These are phyloP conservation scores for Cydia fagiglandana DNA, from an alignment of 1,140 invertebrate genomes.

Conservation along the genomic window DNA sequence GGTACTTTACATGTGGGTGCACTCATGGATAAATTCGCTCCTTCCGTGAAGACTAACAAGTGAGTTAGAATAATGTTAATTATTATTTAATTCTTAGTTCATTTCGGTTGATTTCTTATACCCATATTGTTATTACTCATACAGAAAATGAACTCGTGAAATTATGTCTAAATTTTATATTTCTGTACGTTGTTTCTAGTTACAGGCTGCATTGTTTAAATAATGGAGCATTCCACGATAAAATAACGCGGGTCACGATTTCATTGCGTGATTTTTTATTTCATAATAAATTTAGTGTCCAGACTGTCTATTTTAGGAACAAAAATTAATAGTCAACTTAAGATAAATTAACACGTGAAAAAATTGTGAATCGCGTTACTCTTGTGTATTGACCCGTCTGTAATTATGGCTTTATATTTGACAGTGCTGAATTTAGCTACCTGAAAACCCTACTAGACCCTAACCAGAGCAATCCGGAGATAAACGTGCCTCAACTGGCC, in stretches of 20 bases:
- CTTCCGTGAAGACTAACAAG: constrained; percentile 71
- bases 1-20: constrained; percentile 61
- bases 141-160: too few species aligned
- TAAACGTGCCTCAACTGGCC: constrained; percentile 60
- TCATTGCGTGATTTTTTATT: too few species aligned
- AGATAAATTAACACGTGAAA: too few species aligned
- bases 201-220: neutral
- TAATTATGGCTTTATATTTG: constrained; percentile 32
- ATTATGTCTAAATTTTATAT: neutral
- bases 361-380: too few species aligned
- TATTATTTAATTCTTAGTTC: neutral
- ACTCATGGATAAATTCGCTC: constrained; percentile 70
- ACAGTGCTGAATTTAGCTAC: constrained; percentile 61
- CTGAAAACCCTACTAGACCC: constrained; percentile 66
- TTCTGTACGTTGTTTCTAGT: neutral
- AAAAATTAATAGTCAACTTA: too few species aligned
- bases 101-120: neutral
- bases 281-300: too few species aligned
- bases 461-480: constrained; percentile 65
- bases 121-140: neutral
- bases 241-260: too few species aligned
- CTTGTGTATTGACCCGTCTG: neutral
- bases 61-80: constrained; percentile 44
- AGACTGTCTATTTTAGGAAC: too few species aligned
- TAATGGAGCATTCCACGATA: neutral